These are phyloP conservation scores for Dryas iulia DNA, from an alignment of 1,140 invertebrate genomes.

Conservation along the genomic window DNA sequence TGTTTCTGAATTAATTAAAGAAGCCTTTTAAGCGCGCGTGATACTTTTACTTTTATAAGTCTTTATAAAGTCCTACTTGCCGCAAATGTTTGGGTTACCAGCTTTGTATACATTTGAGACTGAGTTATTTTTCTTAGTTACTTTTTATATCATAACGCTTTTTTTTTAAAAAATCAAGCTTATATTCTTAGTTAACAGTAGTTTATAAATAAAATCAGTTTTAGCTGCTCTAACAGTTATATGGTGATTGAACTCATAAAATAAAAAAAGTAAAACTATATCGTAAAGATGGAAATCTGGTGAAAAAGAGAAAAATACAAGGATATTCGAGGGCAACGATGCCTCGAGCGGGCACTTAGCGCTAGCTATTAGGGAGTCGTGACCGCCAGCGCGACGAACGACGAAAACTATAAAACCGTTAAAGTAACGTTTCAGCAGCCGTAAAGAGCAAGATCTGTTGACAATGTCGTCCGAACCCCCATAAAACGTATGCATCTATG, in stretches of 20 bases:
- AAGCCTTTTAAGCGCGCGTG: conserved; percentile 46
- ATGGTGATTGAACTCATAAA: conserved; percentile 36
- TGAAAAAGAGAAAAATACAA: conserved; percentile 62
- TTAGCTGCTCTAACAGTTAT: conserved; percentile 20
- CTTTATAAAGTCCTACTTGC: not conserved
- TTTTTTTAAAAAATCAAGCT: no score
- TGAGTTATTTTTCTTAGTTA: no score
- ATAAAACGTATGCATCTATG: conserved; percentile 76
- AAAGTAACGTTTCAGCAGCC: conserved; percentile 78
- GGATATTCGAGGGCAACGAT: conserved; percentile 62
- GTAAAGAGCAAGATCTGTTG: conserved; percentile 79
- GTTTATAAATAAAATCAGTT: not conserved
- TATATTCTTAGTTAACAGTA: no score
- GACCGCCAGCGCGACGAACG: conserved; percentile 71
- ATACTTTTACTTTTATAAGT: not conserved
- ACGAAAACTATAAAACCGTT: conserved; percentile 79
- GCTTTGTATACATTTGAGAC: not conserved
- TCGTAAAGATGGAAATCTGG: conserved; percentile 76
- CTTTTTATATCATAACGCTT: no score
- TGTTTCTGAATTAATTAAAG: conserved; percentile 62
- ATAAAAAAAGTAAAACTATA: conserved; percentile 60
- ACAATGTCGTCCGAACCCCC: conserved; percentile 73
- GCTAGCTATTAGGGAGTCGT: conserved; percentile 71
- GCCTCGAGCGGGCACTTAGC: conserved; percentile 76
- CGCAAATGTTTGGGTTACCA: not conserved